Evolutionary conservation across 2,888 invertebrate species (phyloP), one percentile per base, ranked within the genome.

Genomic region (Agrochola macilenta): DNA sequence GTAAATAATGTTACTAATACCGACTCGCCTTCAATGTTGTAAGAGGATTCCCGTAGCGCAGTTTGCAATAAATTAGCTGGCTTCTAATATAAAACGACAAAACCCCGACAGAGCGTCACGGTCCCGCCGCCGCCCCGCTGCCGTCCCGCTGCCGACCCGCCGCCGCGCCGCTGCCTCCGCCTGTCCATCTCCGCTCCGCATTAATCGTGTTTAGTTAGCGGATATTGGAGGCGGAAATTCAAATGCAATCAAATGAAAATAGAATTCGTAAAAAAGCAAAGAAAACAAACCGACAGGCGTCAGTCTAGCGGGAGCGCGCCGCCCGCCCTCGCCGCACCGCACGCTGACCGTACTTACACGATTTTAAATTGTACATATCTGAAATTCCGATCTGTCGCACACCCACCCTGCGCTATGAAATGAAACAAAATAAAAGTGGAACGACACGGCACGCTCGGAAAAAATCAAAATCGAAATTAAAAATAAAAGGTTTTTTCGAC

Each of bases 191-290:
- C 92, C 94, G 92, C 94, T 92, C 94, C 95, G 94, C 96, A 97
- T 96, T 97, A 97, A 97, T 97, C 97, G 96, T 97, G 97, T 97
- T 97, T 97, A 97, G 97, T 96, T 96, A 97, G 95, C 95, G 96
- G 96, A 96, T 97, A 97, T 97, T 95, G 96, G 95, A 96, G 95
- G 95, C 93, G 96, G 95, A 97, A 96, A 96, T 96, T 96, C 96
- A 96, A 96, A 96, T 96, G 96, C 96, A 96, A 96, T 96, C 96
- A 96, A 96, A 97, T 96, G 95, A 96, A 96, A 96, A 96, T 96
- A 96, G 96, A 95, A 96, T 96, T 94, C 91, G 95, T 94, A 95
- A 96, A 96, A 96, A 96, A 95, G 94, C 93, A 96, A 96, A 96
- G 96, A 94, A 96, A 96, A 96, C 95, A 96, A 95, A 94, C 94